A percentile compares a stretch with the other conserved stretches of the same genome.
phyloP scores from a whole-genome alignment of 2,888 invertebrate species.

The Chymomyza caudatula region DNA sequence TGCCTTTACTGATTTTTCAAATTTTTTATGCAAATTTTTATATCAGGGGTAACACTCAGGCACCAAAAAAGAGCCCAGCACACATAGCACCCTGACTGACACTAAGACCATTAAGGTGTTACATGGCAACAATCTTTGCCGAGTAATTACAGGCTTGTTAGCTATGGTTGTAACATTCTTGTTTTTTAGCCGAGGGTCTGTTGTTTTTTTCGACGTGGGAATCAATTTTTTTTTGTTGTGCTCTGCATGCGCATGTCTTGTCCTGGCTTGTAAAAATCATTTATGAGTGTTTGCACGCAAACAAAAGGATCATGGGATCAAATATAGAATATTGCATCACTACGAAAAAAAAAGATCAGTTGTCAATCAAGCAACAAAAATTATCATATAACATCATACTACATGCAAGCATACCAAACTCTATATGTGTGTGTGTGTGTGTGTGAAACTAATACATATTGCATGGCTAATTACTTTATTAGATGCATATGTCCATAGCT shows the following conservation, averaged over 20 bases:
- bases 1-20: constrained; percentile 17
- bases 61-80: background rate
- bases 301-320: constrained; percentile 55
- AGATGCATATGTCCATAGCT: constrained; percentile 20
- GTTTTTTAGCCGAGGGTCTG: constrained; percentile 5
- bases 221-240: constrained; percentile 27
- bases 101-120: constrained; percentile 63
- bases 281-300: constrained; percentile 58
- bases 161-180: constrained; percentile 64
- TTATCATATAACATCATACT: constrained; percentile 46
- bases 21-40: constrained; percentile 60
- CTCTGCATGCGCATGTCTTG: no score
- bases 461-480: constrained; percentile 57
- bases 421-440: background rate
- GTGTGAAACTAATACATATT: constrained; percentile 27
- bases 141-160: constrained; percentile 74
- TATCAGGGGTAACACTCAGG: constrained; percentile 39
- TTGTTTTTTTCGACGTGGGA: constrained; percentile 48
- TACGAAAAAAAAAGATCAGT: constrained; percentile 52
- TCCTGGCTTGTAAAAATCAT: constrained; percentile 43
- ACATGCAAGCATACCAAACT: background rate
- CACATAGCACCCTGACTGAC: constrained; percentile 4
- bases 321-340: constrained; percentile 8
- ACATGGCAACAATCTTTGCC: constrained; percentile 61
- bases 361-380: constrained; percentile 54